These are phyloP conservation scores for Chrysocyon brachyurus DNA, from an alignment of 2,797 vertebrate species.

Conservation along the genomic window DNA sequence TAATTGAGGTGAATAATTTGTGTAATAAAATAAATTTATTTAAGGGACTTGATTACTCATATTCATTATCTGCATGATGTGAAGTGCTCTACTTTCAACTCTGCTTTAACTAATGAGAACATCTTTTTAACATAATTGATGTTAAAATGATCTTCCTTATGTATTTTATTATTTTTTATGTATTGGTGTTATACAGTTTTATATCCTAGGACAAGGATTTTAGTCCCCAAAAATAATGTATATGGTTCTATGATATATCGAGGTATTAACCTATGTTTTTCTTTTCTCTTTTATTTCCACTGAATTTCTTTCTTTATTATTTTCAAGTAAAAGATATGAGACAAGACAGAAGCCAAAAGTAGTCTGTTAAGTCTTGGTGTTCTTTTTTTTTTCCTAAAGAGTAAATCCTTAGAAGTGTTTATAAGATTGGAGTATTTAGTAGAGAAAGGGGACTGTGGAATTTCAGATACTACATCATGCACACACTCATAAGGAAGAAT, in stretches of 20 bases:
- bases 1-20: slow-evolving; percentile 68
- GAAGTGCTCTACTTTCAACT: slow-evolving; percentile 58
- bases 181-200: background rate
- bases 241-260: background rate
- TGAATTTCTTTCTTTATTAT: background rate
- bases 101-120: slow-evolving; percentile 58
- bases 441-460: background rate
- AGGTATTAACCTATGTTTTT: background rate
- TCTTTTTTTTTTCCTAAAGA: background rate
- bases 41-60: slow-evolving; percentile 62
- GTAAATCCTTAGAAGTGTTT: background rate
- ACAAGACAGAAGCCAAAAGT: background rate
- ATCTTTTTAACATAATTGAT: slow-evolving; percentile 51
- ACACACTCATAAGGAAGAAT: background rate
- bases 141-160: slow-evolving; percentile 32
- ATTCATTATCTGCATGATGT: slow-evolving; percentile 59
- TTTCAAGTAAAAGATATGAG: background rate
- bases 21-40: slow-evolving; percentile 70
- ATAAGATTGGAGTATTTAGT: background rate
- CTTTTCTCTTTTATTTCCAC: background rate
- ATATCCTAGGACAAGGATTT: background rate
- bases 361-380: background rate
- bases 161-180: background rate
- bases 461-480: background rate
- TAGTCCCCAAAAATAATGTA: background rate